Conservation (phyloP, 2,797 vertebrate species). For the Phrynocephalus vlangalii region DNA sequence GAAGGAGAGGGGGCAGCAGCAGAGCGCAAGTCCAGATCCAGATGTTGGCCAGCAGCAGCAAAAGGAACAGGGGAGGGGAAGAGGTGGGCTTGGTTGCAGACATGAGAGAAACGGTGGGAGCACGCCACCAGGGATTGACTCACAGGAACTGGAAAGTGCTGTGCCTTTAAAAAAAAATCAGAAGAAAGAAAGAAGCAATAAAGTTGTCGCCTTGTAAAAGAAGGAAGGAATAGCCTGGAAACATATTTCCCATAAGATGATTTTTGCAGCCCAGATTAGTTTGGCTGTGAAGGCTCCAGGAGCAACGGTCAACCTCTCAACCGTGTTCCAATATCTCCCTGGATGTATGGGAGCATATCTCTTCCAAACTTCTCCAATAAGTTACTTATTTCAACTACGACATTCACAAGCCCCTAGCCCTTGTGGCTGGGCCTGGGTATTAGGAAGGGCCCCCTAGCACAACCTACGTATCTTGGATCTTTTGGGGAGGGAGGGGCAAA, state of each 20-base stretch:
- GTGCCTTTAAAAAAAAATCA: not conserved
- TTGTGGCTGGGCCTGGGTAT: too few species aligned
- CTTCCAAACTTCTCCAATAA: not conserved
- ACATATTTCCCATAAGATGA: fast-evolving
- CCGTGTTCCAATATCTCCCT: not conserved
- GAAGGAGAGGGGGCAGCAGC: not conserved
- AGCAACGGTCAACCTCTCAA: too few species aligned
- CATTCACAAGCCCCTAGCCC: too few species aligned
- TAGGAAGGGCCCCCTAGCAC: too few species aligned
- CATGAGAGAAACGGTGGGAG: not conserved
- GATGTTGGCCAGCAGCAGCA: constrained; percentile 18
- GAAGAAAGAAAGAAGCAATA: fast-evolving
- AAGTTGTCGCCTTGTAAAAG: not conserved
- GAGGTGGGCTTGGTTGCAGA: not conserved
- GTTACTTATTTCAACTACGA: too few species aligned
- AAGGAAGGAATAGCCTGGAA: not conserved
- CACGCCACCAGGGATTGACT: fast-evolving
- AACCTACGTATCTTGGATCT: too few species aligned
- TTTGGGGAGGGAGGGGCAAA: too few species aligned
- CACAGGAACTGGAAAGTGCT: not conserved
- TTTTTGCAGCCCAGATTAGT: not conserved
- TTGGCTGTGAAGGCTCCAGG: not conserved
- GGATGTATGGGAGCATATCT: not conserved
- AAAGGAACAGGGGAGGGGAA: not conserved
- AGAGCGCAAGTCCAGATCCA: not conserved